These are phyloP conservation scores for Cebidichthys violaceus DNA, from an alignment of 2,113 vertebrate genomes.

Conservation along the genomic window DNA sequence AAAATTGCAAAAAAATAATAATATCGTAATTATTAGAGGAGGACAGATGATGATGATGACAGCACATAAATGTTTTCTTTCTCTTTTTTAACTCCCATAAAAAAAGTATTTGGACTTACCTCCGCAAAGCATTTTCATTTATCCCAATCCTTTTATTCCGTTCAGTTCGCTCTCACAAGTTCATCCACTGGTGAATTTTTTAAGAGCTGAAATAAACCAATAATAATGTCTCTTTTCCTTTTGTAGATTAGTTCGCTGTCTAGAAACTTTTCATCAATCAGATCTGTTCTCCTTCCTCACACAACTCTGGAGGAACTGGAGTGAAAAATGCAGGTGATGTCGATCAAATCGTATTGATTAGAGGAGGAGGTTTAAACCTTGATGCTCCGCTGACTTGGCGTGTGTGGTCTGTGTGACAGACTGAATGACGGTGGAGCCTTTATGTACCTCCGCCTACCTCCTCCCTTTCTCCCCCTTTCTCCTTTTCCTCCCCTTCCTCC, in stretches of 20 bases:
- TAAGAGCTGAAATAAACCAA: constrained; percentile 25
- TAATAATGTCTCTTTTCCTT: constrained; percentile 8
- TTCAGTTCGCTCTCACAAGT: constrained; percentile 38
- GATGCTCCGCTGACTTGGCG: constrained; percentile 70
- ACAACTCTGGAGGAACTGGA: constrained; percentile 14
- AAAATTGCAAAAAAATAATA: neutral
- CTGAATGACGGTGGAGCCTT: constrained; percentile 79
- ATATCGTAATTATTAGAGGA: neutral
- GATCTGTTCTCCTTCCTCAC: neutral
- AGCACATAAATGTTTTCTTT: neutral
- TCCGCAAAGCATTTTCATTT: constrained; percentile 64
- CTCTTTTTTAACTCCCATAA: neutral
- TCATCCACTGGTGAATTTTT: constrained; percentile 32
- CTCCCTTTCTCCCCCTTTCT: constrained; percentile 44
- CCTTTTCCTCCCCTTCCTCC: constrained; percentile 48
- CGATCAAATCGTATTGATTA: neutral
- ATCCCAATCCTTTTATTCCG: constrained; percentile 55
- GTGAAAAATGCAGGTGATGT: constrained; percentile 42
- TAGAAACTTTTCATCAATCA: constrained; percentile 26
- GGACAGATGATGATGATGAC: neutral
- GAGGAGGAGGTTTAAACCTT: constrained; percentile 44
- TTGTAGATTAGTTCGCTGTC: constrained; percentile 6
- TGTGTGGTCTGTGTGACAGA: constrained; percentile 80
- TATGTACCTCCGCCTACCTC: constrained; percentile 78
- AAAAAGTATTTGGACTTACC: constrained; percentile 63